Percentiles rank a stretch among this genome's conserved stretches.
These are phyloP conservation scores for Ligdia adustata DNA, from an alignment of 2,888 invertebrate genomes.

Conservation along the genomic window DNA sequence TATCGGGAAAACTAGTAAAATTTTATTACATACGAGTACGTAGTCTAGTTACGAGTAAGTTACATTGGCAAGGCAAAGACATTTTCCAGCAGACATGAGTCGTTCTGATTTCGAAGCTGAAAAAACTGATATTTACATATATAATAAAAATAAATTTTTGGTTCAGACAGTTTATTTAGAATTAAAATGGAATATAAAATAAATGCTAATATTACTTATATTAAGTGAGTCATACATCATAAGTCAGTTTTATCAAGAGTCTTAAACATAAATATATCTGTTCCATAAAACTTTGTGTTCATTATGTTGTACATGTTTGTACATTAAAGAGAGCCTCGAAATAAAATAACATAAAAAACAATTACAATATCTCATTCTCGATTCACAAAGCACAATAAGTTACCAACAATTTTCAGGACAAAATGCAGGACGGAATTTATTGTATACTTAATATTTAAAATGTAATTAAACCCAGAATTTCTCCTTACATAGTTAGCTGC, in stretches of 20 bases:
- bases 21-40: no score
- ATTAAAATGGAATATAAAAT: constrained; percentile 28
- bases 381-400: constrained; percentile 13
- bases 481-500: no score
- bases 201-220: constrained; percentile 22
- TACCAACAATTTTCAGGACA: neutral
- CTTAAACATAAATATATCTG: no score
- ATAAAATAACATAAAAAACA: neutral
- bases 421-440: neutral
- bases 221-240: constrained; percentile 5
- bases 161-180: constrained; percentile 10
- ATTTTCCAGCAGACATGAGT: no score
- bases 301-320: no score
- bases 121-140: no score
- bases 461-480: no score
- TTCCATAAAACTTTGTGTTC: no score
- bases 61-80: no score
- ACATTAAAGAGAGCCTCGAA: constrained; percentile 3
- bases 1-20: no score
- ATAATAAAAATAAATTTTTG: neutral
- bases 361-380: neutral
- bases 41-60: no score
- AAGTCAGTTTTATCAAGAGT: neutral
- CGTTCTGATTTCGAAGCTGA: no score
- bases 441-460: constrained; percentile 2